Evolutionary conservation across 2,113 vertebrate species (phyloP).

Genomic region (Grus americana): DNA sequence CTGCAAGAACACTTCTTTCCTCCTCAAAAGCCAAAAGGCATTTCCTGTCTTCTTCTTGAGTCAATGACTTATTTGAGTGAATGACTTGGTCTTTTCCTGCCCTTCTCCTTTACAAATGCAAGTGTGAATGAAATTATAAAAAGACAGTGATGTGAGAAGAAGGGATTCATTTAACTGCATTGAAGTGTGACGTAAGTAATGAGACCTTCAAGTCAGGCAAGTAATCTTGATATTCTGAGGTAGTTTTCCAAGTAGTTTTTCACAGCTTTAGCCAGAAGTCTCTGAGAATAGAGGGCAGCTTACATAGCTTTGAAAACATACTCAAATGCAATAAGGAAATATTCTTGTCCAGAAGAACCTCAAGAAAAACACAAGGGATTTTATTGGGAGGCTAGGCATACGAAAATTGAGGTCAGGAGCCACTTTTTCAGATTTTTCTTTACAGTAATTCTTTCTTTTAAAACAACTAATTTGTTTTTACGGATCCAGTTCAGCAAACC

Average conservation of each 20-base stretch:
- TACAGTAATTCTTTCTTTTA: conserved; percentile 2
- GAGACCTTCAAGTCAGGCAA: not conserved
- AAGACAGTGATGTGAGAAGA: conserved; percentile 16
- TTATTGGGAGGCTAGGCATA: conserved; percentile 1
- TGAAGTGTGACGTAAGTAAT: not conserved
- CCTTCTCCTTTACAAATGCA: conserved; percentile 13
- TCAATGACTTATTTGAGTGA: not conserved
- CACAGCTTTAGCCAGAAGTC: not conserved
- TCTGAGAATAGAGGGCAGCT: not conserved
- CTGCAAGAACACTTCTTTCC: not conserved
- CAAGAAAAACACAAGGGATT: conserved; percentile 33
- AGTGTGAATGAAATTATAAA: conserved; percentile 13
- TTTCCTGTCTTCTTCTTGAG: conserved; percentile 19
- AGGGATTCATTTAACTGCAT: conserved; percentile 9
- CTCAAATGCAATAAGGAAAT: conserved; percentile 24
- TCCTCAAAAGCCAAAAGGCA: conserved; percentile 1
- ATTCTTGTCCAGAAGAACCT: conserved; percentile 37
- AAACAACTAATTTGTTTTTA: conserved; percentile 37
- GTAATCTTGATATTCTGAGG: not conserved
- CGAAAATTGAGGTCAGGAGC: conserved; percentile 31
- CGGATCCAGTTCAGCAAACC: conserved; percentile 16
- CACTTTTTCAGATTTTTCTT: not conserved
- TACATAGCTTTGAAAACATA: conserved; percentile 22
- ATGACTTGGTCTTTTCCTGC: not conserved
- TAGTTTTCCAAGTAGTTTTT: not conserved